These are phyloP conservation scores for Eciton burchellii DNA, from an alignment of 1,140 invertebrate genomes.

Conservation along the genomic window DNA sequence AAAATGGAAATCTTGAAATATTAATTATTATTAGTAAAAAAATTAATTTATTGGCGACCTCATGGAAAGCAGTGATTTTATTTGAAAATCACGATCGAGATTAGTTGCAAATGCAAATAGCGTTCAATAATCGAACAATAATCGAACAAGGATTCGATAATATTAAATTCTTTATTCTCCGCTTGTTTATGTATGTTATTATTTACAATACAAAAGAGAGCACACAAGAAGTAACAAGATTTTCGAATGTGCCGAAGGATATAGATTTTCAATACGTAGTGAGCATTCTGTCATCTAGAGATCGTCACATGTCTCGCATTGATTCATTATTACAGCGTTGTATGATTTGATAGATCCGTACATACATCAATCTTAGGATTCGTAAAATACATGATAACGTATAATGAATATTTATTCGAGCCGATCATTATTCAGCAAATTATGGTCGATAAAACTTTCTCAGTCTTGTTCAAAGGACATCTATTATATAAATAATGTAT, in stretches of 20 bases:
- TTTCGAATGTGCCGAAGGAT: conserved; percentile 24
- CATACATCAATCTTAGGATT: conserved; percentile 89
- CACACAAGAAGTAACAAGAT: conserved; percentile 59
- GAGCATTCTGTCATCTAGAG: conserved; percentile 29
- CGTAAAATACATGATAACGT: conserved; percentile 75
- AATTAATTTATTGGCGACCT: too few relatives aligned
- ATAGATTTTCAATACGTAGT: conserved; percentile 27
- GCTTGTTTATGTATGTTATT: conserved; percentile 70
- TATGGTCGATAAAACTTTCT: conserved; percentile 10
- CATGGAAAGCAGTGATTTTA: too few relatives aligned
- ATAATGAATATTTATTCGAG: background rate
- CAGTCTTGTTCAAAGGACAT: background rate
- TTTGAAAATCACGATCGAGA: background rate
- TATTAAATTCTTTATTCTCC: conserved; percentile 74
- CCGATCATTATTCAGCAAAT: background rate
- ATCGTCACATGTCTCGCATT: conserved; percentile 11
- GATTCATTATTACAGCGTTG: conserved; percentile 3
- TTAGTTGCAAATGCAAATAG: conserved; percentile 10
- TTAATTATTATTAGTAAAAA: too few relatives aligned
- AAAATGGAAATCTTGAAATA: too few relatives aligned
- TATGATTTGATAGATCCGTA: conserved; percentile 84
- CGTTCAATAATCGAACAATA: too few relatives aligned
- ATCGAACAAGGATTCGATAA: conserved; percentile 69
- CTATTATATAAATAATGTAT: background rate
- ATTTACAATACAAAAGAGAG: conserved; percentile 74